Percentiles rank a stretch among this genome's conserved stretches.
Evolutionary conservation across 2,888 invertebrate genomes (phyloP).

Genomic region (Atethmia centrago): DNA sequence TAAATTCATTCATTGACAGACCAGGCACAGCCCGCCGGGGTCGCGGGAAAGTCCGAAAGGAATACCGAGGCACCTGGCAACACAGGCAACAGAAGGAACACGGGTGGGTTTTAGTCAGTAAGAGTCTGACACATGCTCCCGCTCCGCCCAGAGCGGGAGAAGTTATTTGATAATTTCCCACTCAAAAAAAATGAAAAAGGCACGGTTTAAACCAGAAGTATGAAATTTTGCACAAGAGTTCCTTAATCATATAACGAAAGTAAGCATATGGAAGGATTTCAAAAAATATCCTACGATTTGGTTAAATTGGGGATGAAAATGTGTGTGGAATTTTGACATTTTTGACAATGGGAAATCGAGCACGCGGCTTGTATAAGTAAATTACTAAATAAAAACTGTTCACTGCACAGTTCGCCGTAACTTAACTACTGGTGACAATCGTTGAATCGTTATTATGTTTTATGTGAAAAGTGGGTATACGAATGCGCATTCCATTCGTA

Average conservation of each 20-base stretch:
- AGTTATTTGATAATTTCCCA: too few relatives aligned
- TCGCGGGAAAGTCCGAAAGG: too few relatives aligned
- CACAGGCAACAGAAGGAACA: too few relatives aligned
- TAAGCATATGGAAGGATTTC: background rate
- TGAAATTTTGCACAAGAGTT: background rate
- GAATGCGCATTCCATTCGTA: conserved; percentile 18
- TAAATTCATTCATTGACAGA: too few relatives aligned
- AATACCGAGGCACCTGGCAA: too few relatives aligned
- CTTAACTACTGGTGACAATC: background rate
- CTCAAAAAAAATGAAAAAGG: too few relatives aligned
- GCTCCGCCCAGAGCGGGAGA: too few relatives aligned
- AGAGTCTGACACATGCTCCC: too few relatives aligned
- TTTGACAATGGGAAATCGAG: background rate
- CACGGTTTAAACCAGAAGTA: background rate
- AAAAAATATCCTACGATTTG: background rate
- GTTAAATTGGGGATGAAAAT: background rate
- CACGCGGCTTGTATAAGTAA: background rate
- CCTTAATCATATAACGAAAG: background rate
- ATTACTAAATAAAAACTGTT: background rate
- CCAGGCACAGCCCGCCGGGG: background rate
- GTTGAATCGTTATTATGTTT: background rate
- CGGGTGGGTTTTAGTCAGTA: too few relatives aligned
- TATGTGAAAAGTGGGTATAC: background rate
- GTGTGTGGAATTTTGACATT: background rate
- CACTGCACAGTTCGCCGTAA: background rate